Evolutionary conservation across 1,140 invertebrate species (phyloP).

Genomic region (Achatina immaculata): DNA sequence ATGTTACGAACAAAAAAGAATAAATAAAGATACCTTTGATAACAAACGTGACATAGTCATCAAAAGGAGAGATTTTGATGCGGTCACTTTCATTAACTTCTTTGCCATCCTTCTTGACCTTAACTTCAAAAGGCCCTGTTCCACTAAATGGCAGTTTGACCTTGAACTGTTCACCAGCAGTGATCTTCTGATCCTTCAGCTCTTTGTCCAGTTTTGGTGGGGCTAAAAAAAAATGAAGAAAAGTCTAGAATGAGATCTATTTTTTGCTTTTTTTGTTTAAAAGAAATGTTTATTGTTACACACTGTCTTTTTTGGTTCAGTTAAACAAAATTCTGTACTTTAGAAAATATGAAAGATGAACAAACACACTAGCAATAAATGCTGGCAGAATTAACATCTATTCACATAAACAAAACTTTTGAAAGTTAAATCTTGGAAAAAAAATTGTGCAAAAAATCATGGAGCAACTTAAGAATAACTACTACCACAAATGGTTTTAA

Average conservation of each 20-base stretch:
- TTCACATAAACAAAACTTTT: no score
- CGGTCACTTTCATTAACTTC: constrained; percentile 82
- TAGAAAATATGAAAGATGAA: no score
- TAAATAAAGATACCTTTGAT: constrained; percentile 70
- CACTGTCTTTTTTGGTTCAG: no score
- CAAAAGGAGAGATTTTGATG: constrained; percentile 93
- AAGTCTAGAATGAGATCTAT: not conserved
- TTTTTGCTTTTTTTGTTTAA: not conserved
- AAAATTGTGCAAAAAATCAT: no score
- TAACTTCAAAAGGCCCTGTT: constrained; percentile 89
- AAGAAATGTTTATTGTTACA: not conserved
- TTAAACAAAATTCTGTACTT: no score
- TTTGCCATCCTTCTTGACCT: constrained; percentile 85
- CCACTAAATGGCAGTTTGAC: constrained; percentile 76
- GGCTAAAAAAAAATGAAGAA: constrained; percentile 73
- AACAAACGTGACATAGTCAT: constrained; percentile 91
- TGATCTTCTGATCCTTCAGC: constrained; percentile 64
- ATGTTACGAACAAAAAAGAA: no score
- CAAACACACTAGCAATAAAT: no score
- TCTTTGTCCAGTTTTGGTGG: constrained; percentile 80
- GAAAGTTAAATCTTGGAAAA: no score
- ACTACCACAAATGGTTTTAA: no score
- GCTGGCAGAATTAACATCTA: no score
- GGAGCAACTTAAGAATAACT: no score
- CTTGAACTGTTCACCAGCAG: constrained; percentile 70